These are phyloP conservation scores for Hemiscyllium ocellatum DNA, from an alignment of 2,113 vertebrate species.

Conservation along the genomic window DNA sequence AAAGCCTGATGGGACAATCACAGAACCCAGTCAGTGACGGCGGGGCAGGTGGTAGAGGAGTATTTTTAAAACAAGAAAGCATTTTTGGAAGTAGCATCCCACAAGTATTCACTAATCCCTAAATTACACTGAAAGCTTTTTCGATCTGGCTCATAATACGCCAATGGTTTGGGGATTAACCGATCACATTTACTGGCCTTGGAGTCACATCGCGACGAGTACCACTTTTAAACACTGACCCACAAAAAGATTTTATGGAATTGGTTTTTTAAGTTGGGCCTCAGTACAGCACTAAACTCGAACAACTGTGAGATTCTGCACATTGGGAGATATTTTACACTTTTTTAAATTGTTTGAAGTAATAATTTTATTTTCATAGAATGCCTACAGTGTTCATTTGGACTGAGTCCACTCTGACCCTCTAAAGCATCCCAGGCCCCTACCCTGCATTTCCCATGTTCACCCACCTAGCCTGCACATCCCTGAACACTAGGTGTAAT, in stretches of 20 bases:
- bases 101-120: background rate
- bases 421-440: too few relatives aligned
- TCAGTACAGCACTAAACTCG: background rate
- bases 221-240: background rate
- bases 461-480: too few relatives aligned
- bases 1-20: background rate
- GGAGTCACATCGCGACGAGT: too few relatives aligned
- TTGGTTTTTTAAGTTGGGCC: background rate
- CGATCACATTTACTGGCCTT: background rate
- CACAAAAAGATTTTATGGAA: background rate
- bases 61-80: conserved; percentile 9
- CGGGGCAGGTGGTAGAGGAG: background rate
- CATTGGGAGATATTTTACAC: background rate
- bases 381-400: too few relatives aligned
- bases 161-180: background rate
- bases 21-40: background rate
- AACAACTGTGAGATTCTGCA: too few relatives aligned
- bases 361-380: background rate
- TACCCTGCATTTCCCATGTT: too few relatives aligned
- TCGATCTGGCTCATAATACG: background rate
- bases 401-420: too few relatives aligned
- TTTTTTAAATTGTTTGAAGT: background rate
- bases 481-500: too few relatives aligned
- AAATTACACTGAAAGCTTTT: background rate
- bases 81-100: background rate